Evolutionary conservation across 2,888 invertebrate genomes (phyloP), one percentile per base, ranked within the genome.

Genomic region (Netelia inedita): DNA sequence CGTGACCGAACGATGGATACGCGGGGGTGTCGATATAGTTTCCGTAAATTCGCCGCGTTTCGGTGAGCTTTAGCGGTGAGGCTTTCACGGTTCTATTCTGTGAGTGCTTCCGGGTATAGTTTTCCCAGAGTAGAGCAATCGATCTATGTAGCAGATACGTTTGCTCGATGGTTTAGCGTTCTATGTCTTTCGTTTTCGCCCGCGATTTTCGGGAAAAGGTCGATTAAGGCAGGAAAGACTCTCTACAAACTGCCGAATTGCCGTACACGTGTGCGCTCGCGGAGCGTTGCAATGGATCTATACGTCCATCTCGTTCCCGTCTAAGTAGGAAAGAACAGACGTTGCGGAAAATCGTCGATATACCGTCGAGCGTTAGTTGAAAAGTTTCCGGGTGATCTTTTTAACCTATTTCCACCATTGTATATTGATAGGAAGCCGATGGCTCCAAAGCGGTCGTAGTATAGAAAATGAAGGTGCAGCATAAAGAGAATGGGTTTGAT

Each of bases 61-160:
- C 82, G 35, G 75, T 69, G 59, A 63, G 69, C 65, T 82, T 78
- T 82, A 53, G 66, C 63, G 59, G n/a, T n/a, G 59, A 35, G 73
- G 65, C 78, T 74, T 69, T 73, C 78, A 50, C 65, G 57, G 19
- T 23, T 71, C 55, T 55, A 46, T 75, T 50, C 43, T 59, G 71
- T 79, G 73, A 78, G 73, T 81, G 78, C 80, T 81, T 71, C 79
- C 79, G 71, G 46, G 74, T 75, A 75, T 75, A 71, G 79, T 79
- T 75, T 81, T 78, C 68, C 41, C 28, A 68, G 35, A 6, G 65
- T 55, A 16, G 74, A 57, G 73, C 81, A 65, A 84, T 81, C 78
- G 73, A 84, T 74, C 78, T 73, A 46, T 76, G 61, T 16, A 55
- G 66, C 59, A n/a, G 76, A 78, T 74, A 68, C 46, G 61, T 61